Percentiles rank a stretch among this genome's conserved stretches.
Conservation (phyloP, 2,797 vertebrate genomes). For the Anolis apletophallus region DNA sequence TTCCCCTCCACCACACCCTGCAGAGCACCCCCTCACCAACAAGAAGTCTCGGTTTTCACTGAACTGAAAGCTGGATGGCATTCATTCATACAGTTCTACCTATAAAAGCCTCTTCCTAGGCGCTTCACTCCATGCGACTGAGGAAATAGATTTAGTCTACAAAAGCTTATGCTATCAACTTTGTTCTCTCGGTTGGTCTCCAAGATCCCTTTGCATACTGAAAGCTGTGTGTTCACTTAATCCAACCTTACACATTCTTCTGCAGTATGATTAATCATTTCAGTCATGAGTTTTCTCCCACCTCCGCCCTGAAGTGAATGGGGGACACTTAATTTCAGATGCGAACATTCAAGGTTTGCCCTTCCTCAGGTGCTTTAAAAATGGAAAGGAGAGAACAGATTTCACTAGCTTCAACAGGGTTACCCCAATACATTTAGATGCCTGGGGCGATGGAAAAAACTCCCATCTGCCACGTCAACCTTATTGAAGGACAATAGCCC, state of each 20-base stretch:
- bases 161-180: too few relatives aligned
- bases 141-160: too few relatives aligned
- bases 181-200: too few relatives aligned
- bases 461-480: background rate
- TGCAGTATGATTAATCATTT: constrained; percentile 67
- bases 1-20: background rate
- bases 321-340: background rate
- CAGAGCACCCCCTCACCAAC: constrained; percentile 48
- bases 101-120: too few relatives aligned
- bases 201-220: too few relatives aligned
- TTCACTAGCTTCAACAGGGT: background rate
- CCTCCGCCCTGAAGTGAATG: background rate
- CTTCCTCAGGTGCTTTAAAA: constrained; percentile 8
- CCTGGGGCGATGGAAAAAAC: background rate
- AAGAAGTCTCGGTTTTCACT: constrained; percentile 61
- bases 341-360: background rate
- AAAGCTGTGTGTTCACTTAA: constrained; percentile 60
- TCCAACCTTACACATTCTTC: constrained; percentile 66
- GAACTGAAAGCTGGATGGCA: constrained; percentile 42
- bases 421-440: background rate
- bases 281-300: background rate
- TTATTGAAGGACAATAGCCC: background rate
- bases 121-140: too few relatives aligned
- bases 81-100: too few relatives aligned
- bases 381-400: background rate